Evolutionary conservation across 2,113 vertebrate species (phyloP).

Genomic region (Bambusicola thoracicus): DNA sequence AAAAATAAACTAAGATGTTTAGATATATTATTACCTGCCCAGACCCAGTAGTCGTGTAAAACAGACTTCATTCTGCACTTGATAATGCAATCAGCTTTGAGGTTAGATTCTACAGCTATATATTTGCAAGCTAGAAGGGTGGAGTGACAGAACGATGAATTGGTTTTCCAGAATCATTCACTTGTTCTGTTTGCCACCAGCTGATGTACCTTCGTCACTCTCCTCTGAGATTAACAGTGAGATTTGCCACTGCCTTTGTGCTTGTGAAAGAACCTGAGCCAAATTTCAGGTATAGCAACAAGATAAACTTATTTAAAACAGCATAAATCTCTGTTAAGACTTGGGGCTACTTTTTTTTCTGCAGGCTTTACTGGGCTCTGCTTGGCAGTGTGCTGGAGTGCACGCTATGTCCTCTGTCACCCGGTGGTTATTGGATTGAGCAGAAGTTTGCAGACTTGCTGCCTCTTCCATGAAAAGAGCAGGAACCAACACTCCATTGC

Average conservation of each 20-base stretch:
- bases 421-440: neutral
- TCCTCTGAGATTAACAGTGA: constrained; percentile 1
- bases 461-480: neutral
- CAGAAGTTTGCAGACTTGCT: neutral
- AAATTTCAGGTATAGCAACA: neutral
- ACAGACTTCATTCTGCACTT: neutral
- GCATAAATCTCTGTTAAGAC: neutral
- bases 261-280: neutral
- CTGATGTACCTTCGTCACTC: constrained; percentile 22
- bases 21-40: neutral
- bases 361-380: neutral
- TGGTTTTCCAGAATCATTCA: neutral
- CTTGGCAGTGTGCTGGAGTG: neutral
- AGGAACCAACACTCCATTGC: neutral
- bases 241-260: neutral
- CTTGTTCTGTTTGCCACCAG: neutral
- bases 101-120: neutral
- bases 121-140: neutral
- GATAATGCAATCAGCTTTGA: neutral
- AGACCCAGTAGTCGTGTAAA: neutral
- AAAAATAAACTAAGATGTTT: neutral
- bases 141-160: constrained; percentile 34
- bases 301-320: constrained; percentile 13
- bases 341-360: neutral
- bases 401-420: neutral